Evolutionary conservation across 2,797 vertebrate species (phyloP).

Genomic region (Brachymystax lenok): DNA sequence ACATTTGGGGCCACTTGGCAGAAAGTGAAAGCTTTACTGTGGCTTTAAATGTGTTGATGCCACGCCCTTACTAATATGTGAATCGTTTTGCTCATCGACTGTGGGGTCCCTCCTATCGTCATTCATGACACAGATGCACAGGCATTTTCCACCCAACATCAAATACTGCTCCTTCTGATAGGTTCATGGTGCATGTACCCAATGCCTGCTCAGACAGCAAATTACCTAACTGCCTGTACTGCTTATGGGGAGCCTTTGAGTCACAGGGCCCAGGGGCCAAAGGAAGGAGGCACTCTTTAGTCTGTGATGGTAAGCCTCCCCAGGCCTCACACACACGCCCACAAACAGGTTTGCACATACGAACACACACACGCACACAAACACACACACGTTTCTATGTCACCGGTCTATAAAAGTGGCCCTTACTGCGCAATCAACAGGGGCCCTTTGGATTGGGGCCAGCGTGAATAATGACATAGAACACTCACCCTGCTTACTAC

Average conservation of each 20-base stretch:
- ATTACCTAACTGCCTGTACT: conserved; percentile 29
- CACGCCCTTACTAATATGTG: conserved; percentile 13
- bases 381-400: neutral
- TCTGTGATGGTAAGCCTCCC: conserved; percentile 35
- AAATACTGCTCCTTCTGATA: conserved; percentile 27
- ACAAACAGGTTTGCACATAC: too few species aligned
- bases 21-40: conserved; percentile 8
- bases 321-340: neutral
- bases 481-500: neutral
- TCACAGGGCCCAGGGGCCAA: conserved; percentile 32
- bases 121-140: conserved; percentile 21
- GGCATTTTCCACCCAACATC: conserved; percentile 36
- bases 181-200: conserved; percentile 43
- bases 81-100: neutral
- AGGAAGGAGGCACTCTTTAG: conserved; percentile 19
- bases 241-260: conserved; percentile 44
- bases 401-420: neutral
- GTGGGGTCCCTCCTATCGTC: conserved; percentile 5
- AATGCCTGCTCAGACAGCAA: conserved; percentile 51
- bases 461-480: conserved; percentile 6
- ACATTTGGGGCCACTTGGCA: neutral
- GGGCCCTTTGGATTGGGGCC: neutral
- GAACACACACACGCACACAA: too few species aligned
- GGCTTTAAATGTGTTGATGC: conserved; percentile 15
- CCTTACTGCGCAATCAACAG: neutral